These are phyloP conservation scores for Poeciliopsis retropinna DNA, from an alignment of 2,113 vertebrate genomes.

Conservation along the genomic window DNA sequence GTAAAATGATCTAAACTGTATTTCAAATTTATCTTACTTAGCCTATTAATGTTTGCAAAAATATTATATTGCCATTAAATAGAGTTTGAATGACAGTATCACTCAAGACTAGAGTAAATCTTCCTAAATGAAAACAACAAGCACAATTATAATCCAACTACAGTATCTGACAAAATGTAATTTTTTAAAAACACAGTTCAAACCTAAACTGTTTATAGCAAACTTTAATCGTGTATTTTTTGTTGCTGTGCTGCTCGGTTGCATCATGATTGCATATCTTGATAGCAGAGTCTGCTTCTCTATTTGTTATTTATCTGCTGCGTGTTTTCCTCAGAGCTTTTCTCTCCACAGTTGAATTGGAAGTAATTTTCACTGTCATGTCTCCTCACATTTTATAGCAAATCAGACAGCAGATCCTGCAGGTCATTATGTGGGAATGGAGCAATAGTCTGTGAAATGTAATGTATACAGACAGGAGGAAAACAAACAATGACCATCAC, in stretches of 20 bases:
- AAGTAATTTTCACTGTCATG: constrained; percentile 75
- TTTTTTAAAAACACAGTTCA: constrained; percentile 36
- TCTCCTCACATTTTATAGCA: constrained; percentile 73
- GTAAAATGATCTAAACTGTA: too few species aligned
- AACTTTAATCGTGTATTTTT: constrained; percentile 59
- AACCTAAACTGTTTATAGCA: too few species aligned
- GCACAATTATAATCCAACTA: constrained; percentile 15
- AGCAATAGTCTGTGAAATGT: constrained; percentile 79
- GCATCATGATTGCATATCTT: constrained; percentile 67
- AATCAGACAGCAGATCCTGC: constrained; percentile 72
- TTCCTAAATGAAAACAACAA: constrained; percentile 7
- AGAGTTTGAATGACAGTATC: background rate
- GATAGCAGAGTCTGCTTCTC: constrained; percentile 57
- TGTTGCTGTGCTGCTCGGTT: constrained; percentile 63
- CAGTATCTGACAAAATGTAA: constrained; percentile 17
- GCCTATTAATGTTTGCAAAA: background rate
- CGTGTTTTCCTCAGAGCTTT: constrained; percentile 34
- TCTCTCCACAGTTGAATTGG: constrained; percentile 58
- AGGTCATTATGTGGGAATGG: constrained; percentile 74
- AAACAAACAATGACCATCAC: constrained; percentile 66
- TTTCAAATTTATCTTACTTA: background rate
- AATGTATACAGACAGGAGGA: constrained; percentile 63
- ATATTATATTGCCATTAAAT: background rate
- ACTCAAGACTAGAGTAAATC: background rate
- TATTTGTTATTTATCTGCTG: constrained; percentile 63